Evolutionary conservation across 1,140 invertebrate species (phyloP).

Genomic region (Drosophila neocordata): DNA sequence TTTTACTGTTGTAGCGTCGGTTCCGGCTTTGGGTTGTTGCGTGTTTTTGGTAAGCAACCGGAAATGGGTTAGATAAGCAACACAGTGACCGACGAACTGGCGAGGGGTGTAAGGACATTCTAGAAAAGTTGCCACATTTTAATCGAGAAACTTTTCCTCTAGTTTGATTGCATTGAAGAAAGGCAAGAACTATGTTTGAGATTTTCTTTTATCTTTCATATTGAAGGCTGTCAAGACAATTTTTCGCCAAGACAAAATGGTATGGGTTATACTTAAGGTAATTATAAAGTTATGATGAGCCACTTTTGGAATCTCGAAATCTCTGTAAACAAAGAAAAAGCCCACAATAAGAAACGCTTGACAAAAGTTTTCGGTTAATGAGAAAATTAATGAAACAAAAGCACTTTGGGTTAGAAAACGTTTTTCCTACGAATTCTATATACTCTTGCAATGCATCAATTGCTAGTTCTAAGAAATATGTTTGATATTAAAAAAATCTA

Average conservation of each 20-base stretch:
- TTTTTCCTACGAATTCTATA: not conserved
- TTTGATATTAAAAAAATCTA: too few species aligned
- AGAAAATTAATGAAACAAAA: not conserved
- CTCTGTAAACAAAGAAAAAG: not conserved
- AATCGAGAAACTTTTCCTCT: constrained; percentile 69
- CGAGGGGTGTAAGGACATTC: not conserved
- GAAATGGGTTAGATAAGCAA: constrained; percentile 55
- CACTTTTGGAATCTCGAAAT: not conserved
- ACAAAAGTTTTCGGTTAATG: constrained; percentile 4
- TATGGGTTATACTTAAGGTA: constrained; percentile 35
- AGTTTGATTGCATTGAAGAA: constrained; percentile 51
- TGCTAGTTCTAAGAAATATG: too few species aligned
- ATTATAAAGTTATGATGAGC: constrained; percentile 41
- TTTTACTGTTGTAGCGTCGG: constrained; percentile 30
- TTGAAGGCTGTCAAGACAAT: constrained; percentile 33
- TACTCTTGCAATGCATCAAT: not conserved
- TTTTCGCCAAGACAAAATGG: constrained; percentile 34
- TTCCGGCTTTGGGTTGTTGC: constrained; percentile 44
- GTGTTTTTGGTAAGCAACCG: constrained; percentile 38
- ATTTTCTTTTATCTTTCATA: constrained; percentile 35
- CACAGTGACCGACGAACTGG: constrained; percentile 29
- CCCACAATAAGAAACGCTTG: not conserved
- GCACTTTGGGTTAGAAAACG: not conserved
- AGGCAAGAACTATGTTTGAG: constrained; percentile 42
- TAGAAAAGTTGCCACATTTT: constrained; percentile 70